Evolutionary conservation across 2,113 vertebrate species (phyloP), one percentile per base, ranked within the genome.

Genomic region (Potamarius usumacintae): DNA sequence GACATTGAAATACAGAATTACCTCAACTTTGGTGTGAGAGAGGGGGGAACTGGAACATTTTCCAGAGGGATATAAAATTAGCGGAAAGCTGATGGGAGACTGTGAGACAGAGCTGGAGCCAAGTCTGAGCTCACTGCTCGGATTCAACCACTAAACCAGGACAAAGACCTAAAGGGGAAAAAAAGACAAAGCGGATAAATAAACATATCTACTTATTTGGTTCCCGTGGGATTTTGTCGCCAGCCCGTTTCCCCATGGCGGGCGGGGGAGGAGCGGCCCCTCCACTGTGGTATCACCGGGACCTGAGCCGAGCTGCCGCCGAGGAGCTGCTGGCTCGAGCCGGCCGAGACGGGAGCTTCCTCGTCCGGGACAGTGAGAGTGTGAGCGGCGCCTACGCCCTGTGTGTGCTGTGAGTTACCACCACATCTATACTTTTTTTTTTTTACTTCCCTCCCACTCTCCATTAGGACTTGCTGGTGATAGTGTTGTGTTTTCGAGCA

Each of bases 281-380:
- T 78, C 96, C 96, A 84, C 94, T 95, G 89, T 97, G 97, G 97
- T 98, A 97, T 93, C 97, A 98, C 95, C 96, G 97, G 84, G 97
- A 98, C 92, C 94, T 98, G 92, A 98, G 97, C 93, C 97, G 97
- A 55, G 97, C 97, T 0, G 97, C 97, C 12, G 97, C 97, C 85
- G 97, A 98, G 94, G 97, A 98, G 92, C 92, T 96, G 88, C 93
- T 98, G 88, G 97, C 97, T 76, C 93, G 97, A 55, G 97, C 97
- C 34, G 97, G 96, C 76, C 94, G 96, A 57, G 97, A 98, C 90
- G 97, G 97, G 90, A 97, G 97, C 94, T 98, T 98, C 95, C 95
- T 98, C 94, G 97, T 99, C 91, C 96, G 97, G 91, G 97, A 99
- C 94, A 98, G 97, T 89, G 97, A 99, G 93, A 98, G 97, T 84